Percentiles rank a stretch among this genome's conserved stretches.
phyloP scores from a whole-genome alignment of 2,888 invertebrate species.

The Icerya purchasi region DNA sequence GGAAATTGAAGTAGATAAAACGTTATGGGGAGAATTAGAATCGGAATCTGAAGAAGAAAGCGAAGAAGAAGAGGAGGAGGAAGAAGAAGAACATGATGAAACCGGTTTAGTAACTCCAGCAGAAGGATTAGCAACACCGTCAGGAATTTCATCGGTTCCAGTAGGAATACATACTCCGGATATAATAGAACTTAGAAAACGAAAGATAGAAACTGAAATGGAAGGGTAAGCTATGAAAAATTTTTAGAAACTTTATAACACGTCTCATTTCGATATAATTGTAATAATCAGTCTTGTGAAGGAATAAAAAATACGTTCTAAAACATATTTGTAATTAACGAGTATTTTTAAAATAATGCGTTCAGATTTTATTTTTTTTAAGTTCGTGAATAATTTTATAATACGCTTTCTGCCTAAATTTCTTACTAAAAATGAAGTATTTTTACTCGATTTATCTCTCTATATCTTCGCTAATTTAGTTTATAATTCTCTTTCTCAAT shows the following conservation, averaged over 20 bases:
- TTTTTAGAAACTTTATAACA: neutral
- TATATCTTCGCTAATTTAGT: too few relatives aligned
- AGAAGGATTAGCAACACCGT: slow-evolving; percentile 83
- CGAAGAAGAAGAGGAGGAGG: slow-evolving; percentile 41
- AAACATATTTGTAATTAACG: too few relatives aligned
- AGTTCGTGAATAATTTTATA: too few relatives aligned
- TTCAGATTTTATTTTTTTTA: too few relatives aligned
- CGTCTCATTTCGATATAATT: neutral
- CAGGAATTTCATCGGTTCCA: slow-evolving; percentile 72
- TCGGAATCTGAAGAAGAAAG: slow-evolving; percentile 58
- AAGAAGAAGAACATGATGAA: slow-evolving; percentile 42
- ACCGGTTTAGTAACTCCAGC: slow-evolving; percentile 81
- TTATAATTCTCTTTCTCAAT: too few relatives aligned
- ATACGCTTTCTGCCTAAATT: too few relatives aligned
- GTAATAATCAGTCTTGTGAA: too few relatives aligned
- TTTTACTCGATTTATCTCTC: too few relatives aligned
- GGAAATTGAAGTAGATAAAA: slow-evolving; percentile 77
- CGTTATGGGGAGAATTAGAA: slow-evolving; percentile 92
- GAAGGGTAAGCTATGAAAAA: slow-evolving; percentile 53
- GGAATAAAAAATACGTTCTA: too few relatives aligned
- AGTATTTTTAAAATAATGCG: too few relatives aligned
- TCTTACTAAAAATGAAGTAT: too few relatives aligned
- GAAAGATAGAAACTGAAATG: slow-evolving; percentile 86
- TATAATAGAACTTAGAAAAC: slow-evolving; percentile 90
- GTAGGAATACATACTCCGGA: slow-evolving; percentile 96